A percentile compares a stretch with the other conserved stretches of the same genome.
Evolutionary conservation across 2,113 vertebrate species (phyloP).

Genomic region (Hymenochirus boettgeri): DNA sequence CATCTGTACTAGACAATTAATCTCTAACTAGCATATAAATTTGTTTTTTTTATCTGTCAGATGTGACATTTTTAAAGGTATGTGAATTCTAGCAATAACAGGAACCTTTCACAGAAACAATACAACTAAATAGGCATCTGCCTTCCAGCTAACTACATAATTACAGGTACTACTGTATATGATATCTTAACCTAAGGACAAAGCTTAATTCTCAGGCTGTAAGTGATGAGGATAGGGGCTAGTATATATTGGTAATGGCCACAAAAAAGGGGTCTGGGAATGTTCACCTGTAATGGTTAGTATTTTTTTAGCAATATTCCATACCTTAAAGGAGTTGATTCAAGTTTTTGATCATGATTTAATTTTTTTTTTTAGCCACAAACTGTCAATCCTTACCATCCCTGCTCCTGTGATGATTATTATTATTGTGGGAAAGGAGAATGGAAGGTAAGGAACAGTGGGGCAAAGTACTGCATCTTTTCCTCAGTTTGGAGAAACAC

Average conservation of each 20-base stretch:
- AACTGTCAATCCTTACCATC: no score
- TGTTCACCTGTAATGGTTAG: neutral
- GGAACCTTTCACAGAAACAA: constrained; percentile 2
- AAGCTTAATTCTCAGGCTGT: constrained; percentile 14
- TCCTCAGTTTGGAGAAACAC: no score
- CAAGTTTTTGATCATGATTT: no score
- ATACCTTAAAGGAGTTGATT: no score
- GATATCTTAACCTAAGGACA: constrained; percentile 14
- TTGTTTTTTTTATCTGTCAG: constrained; percentile 1
- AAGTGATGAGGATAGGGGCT: constrained; percentile 1
- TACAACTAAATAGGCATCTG: constrained; percentile 1
- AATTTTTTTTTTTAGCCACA: no score
- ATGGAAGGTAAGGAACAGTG: no score
- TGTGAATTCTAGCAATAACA: neutral
- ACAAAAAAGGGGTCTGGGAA: no score
- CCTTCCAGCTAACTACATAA: constrained; percentile 15
- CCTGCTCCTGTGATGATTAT: no score
- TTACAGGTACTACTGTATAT: constrained; percentile 24
- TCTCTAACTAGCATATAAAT: neutral
- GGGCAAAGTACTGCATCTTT: no score
- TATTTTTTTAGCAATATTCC: no score
- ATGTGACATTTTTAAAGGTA: neutral
- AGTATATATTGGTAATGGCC: no score
- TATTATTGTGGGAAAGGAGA: no score
- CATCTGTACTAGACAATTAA: neutral